phyloP scores from a whole-genome alignment of 2,888 invertebrate genomes.

The Scotopteryx bipunctaria region DNA sequence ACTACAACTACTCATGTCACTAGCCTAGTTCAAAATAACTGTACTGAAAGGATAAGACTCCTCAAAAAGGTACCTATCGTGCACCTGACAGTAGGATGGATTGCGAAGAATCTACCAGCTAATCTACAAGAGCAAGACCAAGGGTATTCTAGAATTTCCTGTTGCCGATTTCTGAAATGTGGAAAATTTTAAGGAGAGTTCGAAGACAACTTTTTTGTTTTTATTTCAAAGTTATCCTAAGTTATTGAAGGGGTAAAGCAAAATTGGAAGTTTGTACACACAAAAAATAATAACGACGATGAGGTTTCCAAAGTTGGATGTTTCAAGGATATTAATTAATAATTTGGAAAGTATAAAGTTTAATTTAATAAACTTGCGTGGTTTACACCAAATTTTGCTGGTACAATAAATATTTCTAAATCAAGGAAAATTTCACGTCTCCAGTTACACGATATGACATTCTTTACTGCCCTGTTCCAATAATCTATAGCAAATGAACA shows the following conservation, averaged over 20 bases:
- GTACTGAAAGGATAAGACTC: no score
- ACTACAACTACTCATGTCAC: no score
- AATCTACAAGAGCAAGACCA: no score
- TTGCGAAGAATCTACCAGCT: no score
- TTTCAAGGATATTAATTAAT: constrained; percentile 14
- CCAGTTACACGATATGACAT: no score
- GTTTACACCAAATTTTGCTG: not conserved
- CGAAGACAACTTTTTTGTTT: no score
- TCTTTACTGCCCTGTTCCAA: no score
- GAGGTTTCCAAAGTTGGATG: constrained; percentile 8
- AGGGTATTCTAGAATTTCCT: no score
- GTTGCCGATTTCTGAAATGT: no score
- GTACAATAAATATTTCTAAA: not conserved
- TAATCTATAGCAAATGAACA: not conserved
- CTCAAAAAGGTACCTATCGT: no score
- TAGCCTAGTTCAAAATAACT: not conserved
- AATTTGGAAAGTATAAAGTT: constrained; percentile 3
- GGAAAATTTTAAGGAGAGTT: not conserved
- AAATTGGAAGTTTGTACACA: constrained; percentile 20
- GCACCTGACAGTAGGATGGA: no score
- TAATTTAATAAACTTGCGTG: not conserved
- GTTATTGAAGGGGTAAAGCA: constrained; percentile 11
- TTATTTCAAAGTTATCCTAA: not conserved
- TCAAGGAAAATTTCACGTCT: not conserved
- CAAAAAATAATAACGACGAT: constrained; percentile 8